Percentiles rank a stretch among this genome's conserved stretches.
Conservation (phyloP, 1,140 invertebrate genomes). For the Cheumatopsyche charites region DNA sequence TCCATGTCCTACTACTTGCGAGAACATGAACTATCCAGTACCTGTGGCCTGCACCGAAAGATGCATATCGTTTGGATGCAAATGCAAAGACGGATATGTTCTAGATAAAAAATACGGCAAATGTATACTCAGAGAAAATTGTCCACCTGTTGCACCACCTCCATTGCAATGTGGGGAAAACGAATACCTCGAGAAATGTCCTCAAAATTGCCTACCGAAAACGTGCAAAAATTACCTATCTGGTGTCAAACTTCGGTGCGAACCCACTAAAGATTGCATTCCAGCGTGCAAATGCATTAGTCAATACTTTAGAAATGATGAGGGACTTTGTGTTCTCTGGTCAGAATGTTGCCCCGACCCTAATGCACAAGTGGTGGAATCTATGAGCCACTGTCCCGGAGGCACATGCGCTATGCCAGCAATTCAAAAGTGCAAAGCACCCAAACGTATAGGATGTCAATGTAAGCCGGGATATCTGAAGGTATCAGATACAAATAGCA, state of each 20-base stretch:
- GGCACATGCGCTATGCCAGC: slow-evolving; percentile 33
- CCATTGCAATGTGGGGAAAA: not conserved
- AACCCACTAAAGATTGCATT: too few species aligned
- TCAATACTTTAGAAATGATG: slow-evolving; percentile 6
- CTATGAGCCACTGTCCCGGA: slow-evolving; percentile 36
- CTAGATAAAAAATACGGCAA: not conserved
- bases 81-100: slow-evolving; percentile 23
- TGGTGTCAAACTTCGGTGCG: too few species aligned
- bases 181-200: slow-evolving; percentile 16
- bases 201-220: not conserved
- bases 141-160: not conserved
- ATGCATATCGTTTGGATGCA: slow-evolving; percentile 28
- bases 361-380: slow-evolving; percentile 30
- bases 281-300: slow-evolving; percentile 14
- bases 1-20: slow-evolving; percentile 10
- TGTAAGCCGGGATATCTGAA: slow-evolving; percentile 39
- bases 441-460: slow-evolving; percentile 37
- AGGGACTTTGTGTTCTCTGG: slow-evolving; percentile 21
- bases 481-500: slow-evolving; percentile 8
- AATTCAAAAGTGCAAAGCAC: slow-evolving; percentile 20
- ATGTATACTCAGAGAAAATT: slow-evolving; percentile 7
- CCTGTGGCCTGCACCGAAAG: not conserved
- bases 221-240: not conserved
- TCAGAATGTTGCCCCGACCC: slow-evolving; percentile 33
- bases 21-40: not conserved